Percentiles rank a stretch among this genome's conserved stretches.
Evolutionary conservation across 2,888 invertebrate species (phyloP).

Genomic region (Lycophotia porphyrea): DNA sequence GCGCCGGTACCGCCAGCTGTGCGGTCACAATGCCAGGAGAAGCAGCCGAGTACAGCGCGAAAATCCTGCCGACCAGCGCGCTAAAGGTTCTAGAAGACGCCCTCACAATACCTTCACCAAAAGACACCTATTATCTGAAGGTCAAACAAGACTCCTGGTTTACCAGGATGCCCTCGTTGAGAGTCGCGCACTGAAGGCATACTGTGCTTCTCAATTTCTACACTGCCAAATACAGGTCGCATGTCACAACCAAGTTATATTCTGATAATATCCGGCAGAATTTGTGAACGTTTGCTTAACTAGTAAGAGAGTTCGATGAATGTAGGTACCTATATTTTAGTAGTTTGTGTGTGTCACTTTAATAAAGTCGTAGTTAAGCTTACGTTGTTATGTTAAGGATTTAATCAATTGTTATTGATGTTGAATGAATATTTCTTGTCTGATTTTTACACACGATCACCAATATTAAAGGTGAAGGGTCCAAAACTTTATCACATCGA

Average conservation of each 20-base stretch:
- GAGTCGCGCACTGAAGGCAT: conserved; percentile 78
- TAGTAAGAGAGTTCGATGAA: conserved; percentile 32
- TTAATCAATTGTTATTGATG: conserved; percentile 53
- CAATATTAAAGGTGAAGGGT: conserved; percentile 61
- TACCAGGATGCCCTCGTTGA: conserved; percentile 87
- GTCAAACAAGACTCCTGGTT: conserved; percentile 89
- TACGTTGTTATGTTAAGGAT: conserved; percentile 41
- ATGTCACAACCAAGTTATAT: conserved; percentile 63
- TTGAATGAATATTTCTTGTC: conserved; percentile 49
- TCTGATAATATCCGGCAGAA: conserved; percentile 56
- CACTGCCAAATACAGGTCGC: conserved; percentile 53
- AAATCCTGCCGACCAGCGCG: conserved; percentile 91
- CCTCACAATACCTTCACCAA: conserved; percentile 89
- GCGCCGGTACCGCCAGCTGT: conserved; percentile 83
- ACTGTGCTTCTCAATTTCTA: conserved; percentile 38
- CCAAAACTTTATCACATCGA: conserved; percentile 56
- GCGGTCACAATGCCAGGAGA: conserved; percentile 90
- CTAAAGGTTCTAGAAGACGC: conserved; percentile 91
- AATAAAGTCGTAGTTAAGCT: conserved; percentile 50
- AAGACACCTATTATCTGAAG: conserved; percentile 88
- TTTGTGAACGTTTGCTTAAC: conserved; percentile 61
- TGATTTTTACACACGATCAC: conserved; percentile 50
- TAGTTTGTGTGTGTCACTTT: conserved; percentile 18
- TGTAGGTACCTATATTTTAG: conserved; percentile 33
- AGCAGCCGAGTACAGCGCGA: conserved; percentile 92